Base-by-base conservation (phyloP, 2,888 invertebrate genomes). In the Polydrusus cervinus region DNA sequence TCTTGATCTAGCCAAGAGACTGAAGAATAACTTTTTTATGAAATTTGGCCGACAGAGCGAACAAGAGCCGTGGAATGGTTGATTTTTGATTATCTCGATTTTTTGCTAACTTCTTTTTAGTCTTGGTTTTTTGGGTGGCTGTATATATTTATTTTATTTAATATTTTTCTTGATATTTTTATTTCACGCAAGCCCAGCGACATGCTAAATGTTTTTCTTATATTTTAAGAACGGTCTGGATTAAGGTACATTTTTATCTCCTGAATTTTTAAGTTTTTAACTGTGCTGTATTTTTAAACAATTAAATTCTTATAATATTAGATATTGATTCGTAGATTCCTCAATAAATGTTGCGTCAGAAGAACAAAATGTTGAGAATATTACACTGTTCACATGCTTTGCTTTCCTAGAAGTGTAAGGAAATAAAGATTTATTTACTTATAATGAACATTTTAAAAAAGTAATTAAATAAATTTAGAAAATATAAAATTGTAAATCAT, bases 81-180 rank as follows among this genome's bases (percentile, higher is more conserved):
- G 18, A 69, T 25, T 61, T 34, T 61, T 61, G 25, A 18, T 13
- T 69, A 53, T 20, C 10, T 43, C 5, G 14, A 51, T 43, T 38
- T 69, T 60, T 45, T 62, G 47, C 55, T 53, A 40, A 38, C 55
- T 45, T 47, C 30, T 30, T 55, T 51, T 66, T 62, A 49, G 55
- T 73, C 57, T 47, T 40, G 25, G 55, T 71, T 71, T 55, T 70
- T 74, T 74, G 72, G 60, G 57, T 73, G 66, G 68, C 70, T 67
- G 77, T 72, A 75, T 68, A 70, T 69, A 77, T 62, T 71, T 72
- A 61, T 69, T 47, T 47, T 16, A 49, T 34, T 76, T 76, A 71
- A 72, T 71, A 65, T 74, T 72, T 65, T 55, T 66, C 45, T 66
- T 51, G n/a, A 53, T 49, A 16, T 38, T 38, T 30, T 61, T 49